Evolutionary conservation across 2,113 vertebrate species (phyloP), one percentile per base, ranked within the genome.

Genomic region (Callionymus lyra): DNA sequence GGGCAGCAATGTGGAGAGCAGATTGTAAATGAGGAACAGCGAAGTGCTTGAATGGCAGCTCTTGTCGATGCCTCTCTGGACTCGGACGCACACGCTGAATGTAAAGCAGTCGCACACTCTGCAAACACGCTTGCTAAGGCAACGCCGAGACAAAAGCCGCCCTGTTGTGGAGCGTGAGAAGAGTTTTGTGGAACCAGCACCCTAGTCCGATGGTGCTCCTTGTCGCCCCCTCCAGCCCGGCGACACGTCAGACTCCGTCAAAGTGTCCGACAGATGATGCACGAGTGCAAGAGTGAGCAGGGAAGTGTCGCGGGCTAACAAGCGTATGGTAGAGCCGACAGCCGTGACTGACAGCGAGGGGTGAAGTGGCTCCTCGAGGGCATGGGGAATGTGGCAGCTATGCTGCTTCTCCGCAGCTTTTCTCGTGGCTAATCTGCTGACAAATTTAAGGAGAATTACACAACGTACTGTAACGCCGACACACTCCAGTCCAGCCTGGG

Each of bases 31-130:
- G 75, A 82, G 68, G n/a, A 56, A 53, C 68, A 70, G 61, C 69
- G 68, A 65, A 70, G 81, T 63, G 69, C 42, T 49, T 83, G 81
- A 83, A 80, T 76, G 69, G 77, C 71, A 63, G 71, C 39, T 51
- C 65, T 77, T 79, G 78, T 79, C 21, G 12, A 41, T 27, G 45
- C 53, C 60, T 71, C 56, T 38, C 63, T 19, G 41, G 36, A 56
- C 63, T 8, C 46, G 31, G 41, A 67, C 46, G 48, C 73, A 63
- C 60, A 72, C 62, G 19, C 48, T 40, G 57, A 60, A 77, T 73
- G 64, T 60, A 58, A 74, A 79, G 62, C 66, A 64, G 59, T 1
- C 48, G 38, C 52, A 15, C 64, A 59, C 53, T 40, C 35, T 35
- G 37, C 1, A 39, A 27, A 27, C 21, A 27, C 21, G 8, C 21